Evolutionary conservation across 2,797 vertebrate species (phyloP), one percentile per base, ranked within the genome.

Genomic region (Apogon talboti): DNA sequence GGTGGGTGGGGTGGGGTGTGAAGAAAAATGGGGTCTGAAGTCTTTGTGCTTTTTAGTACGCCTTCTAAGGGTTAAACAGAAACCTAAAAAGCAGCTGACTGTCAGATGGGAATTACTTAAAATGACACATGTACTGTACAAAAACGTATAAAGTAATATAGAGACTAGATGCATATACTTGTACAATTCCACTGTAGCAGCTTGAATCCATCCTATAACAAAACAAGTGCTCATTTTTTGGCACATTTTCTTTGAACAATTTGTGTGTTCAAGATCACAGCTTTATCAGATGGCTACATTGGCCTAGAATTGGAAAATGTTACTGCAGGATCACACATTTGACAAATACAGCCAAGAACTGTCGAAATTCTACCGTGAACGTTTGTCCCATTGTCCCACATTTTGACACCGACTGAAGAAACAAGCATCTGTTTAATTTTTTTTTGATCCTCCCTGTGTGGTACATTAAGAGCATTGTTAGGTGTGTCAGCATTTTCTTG

Each of bases 221-320:
- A 86, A 90, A 90, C 43, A 90, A 92, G 84, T 89, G 88, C 87
- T 90, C 71, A 24, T 62, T 53, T 81, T 91, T 91, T 93, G 90
- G 90, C 91, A 93, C 90, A 79, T 77, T 79, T 51, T 84, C 21
- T 78, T 65, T 79, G 54, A 76, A 78, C 33, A 35, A 41, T 65
- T 74, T 67, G 59, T 51, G 72, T 83, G 67, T 80, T 86, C 64
- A 76, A 85, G 55, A 81, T 83, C 77, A 80, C 54, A 71, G 81
- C 57, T 71, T 62, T 79, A 71, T 85, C 79, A 67, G 66, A 62
- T 55, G 68, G 75, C 59, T 79, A 54, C 57, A 58, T 12, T 62
- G 51, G 63, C 76, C 66, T 71, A 70, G 71, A 78, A 73, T 18
- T 18, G 64, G 64, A 63, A 78, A 86, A 74, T 52, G 55, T 62